phyloP scores from a whole-genome alignment of 2,797 vertebrate genomes.

The Momotus momota region DNA sequence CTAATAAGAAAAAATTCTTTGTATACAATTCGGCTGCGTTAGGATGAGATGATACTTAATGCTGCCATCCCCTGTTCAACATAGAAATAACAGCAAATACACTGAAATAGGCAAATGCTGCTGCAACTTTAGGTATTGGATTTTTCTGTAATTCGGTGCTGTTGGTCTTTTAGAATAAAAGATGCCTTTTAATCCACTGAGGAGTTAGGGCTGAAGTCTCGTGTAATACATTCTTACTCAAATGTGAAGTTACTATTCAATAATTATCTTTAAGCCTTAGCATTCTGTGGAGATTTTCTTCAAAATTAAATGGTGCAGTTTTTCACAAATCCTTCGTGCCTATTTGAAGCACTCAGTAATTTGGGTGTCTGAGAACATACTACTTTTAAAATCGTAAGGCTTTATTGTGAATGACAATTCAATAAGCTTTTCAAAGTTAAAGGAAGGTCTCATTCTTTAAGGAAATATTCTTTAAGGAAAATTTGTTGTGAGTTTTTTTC shows the following conservation, averaged over 20 bases:
- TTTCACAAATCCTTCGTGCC: constrained; percentile 25
- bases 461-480: not conserved
- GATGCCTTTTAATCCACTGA: not conserved
- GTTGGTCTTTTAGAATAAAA: not conserved
- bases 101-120: not conserved
- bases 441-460: not conserved
- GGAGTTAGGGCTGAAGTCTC: not conserved
- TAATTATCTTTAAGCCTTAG: not conserved
- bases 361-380: not conserved
- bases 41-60: not conserved
- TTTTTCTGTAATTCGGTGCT: not conserved
- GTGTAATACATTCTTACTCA: not conserved
- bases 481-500: not conserved
- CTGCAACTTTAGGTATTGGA: not conserved
- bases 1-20: not conserved
- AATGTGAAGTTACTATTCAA: not conserved
- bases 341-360: constrained; percentile 21
- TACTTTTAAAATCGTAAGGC: not conserved
- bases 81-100: not conserved
- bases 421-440: not conserved
- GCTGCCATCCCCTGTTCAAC: constrained; percentile 62
- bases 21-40: not conserved
- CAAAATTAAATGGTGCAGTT: constrained; percentile 26
- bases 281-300: not conserved
- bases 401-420: not conserved